Percentiles rank a stretch among this genome's conserved stretches.
These are phyloP conservation scores for Syngnathus typhle DNA, from an alignment of 2,113 vertebrate species.

Conservation along the genomic window DNA sequence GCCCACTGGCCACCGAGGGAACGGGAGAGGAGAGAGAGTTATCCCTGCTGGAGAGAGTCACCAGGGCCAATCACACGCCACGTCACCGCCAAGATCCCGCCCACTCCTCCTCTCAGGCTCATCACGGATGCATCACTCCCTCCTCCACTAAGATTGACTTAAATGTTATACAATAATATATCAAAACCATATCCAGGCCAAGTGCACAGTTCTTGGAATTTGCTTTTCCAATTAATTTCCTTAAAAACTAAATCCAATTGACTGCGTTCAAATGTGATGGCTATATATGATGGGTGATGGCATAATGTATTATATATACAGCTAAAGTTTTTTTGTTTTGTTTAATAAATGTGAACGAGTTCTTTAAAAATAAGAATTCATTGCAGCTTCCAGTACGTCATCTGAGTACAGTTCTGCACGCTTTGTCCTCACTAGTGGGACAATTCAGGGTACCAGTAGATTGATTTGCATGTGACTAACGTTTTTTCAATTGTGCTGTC, in stretches of 20 bases:
- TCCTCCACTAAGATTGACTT: neutral
- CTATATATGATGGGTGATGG: neutral
- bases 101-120: slow-evolving; percentile 30
- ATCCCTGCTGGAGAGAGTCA: slow-evolving; percentile 52
- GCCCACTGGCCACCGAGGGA: slow-evolving; percentile 69
- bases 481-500: too few relatives aligned
- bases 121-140: neutral
- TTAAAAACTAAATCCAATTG: neutral
- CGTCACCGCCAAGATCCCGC: slow-evolving; percentile 62
- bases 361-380: too few relatives aligned
- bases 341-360: neutral
- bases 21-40: slow-evolving; percentile 52
- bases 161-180: neutral
- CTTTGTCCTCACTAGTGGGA: too few relatives aligned
- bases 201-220: neutral
- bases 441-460: too few relatives aligned
- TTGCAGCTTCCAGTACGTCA: neutral
- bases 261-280: neutral
- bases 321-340: rapidly evolving
- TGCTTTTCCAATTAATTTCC: neutral
- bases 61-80: slow-evolving; percentile 50
- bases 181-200: neutral
- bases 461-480: too few relatives aligned
- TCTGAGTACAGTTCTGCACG: too few relatives aligned
- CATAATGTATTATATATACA: neutral